phyloP scores from a whole-genome alignment of 2,113 vertebrate genomes.

The Kobus ellipsiprymnus region DNA sequence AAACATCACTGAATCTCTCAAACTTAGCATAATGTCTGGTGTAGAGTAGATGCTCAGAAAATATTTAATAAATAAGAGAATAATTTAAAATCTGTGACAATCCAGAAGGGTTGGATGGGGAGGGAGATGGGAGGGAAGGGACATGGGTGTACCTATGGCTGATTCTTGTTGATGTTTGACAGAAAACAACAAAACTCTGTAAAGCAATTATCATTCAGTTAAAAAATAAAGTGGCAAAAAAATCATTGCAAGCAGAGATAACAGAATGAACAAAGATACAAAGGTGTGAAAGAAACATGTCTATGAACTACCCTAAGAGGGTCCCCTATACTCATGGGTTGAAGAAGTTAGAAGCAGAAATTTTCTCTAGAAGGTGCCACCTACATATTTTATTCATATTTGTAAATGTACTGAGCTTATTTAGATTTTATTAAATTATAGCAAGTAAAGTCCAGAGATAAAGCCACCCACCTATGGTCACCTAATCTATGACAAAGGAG shows the following conservation, averaged over 20 bases:
- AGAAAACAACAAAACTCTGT: not conserved
- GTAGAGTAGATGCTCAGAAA: not conserved
- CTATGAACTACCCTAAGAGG: conserved; percentile 3
- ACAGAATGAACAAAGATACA: not conserved
- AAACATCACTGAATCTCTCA: not conserved
- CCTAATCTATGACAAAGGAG: not conserved
- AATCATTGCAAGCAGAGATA: not conserved
- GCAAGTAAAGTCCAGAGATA: not conserved
- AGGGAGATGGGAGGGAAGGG: not conserved
- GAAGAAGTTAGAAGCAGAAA: not conserved
- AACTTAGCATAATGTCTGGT: not conserved
- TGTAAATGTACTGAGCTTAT: conserved; percentile 7
- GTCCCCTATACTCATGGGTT: not conserved
- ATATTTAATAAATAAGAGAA: not conserved
- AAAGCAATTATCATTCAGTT: not conserved
- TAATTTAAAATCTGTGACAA: not conserved
- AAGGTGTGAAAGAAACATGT: not conserved
- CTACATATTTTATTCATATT: not conserved
- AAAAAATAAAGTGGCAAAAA: not conserved
- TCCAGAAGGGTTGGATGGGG: not conserved
- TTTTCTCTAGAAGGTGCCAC: conserved; percentile 32
- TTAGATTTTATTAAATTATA: conserved; percentile 14
- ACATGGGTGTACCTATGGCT: not conserved
- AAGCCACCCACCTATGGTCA: not conserved
- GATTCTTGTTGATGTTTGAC: not conserved